Evolutionary conservation across 2,797 vertebrate species (phyloP), one percentile per base, ranked within the genome.

Genomic region (Salarias fasciatus): DNA sequence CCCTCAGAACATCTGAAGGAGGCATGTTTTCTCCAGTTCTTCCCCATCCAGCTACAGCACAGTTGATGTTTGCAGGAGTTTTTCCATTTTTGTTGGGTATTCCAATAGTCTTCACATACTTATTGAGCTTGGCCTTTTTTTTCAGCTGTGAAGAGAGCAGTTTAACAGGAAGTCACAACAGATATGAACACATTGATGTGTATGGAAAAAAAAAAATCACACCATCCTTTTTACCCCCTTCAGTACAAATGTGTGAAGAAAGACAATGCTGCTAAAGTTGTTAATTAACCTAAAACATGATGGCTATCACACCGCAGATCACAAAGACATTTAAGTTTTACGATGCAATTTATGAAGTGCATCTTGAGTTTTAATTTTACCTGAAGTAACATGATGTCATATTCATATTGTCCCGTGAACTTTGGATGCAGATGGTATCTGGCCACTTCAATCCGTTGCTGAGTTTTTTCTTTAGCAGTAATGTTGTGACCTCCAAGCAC

Each of bases 361-460:
- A 35, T 35, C n/a, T n/a, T n/a, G n/a, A n/a, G 4, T 9, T 29
- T 41, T 13, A 30, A 8, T 1, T 41, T 77, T 80, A 93, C 91
- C 90, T 92, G 70, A 0, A 92, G 72, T 15, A 93, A 59, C 91
- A 92, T 91, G 5, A 92, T 84, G 43, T 93, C 91, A 15, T 83
- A 37, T 4, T 38, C n/a, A 24, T 24, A 24, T 0, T 0, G 1
- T 5, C 10, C 0, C 0, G 0, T 14, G 18, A 1, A 86, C 0
- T 57, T 0, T 0, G 67, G 75, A 69, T 92, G 88, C 5, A 0
- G 31, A 45, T 64, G 1, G 46, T 35, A 83, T 3, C 76, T 3
- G 0, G n/a, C 56, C 29, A 90, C 88, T 44, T 28, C 0, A 18
- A 91, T 83, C 14, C 1, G 0, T 62, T 93, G 91, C 64, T 90